These are phyloP conservation scores for Bujurquina vittata DNA, from an alignment of 2,113 vertebrate species.

Conservation along the genomic window DNA sequence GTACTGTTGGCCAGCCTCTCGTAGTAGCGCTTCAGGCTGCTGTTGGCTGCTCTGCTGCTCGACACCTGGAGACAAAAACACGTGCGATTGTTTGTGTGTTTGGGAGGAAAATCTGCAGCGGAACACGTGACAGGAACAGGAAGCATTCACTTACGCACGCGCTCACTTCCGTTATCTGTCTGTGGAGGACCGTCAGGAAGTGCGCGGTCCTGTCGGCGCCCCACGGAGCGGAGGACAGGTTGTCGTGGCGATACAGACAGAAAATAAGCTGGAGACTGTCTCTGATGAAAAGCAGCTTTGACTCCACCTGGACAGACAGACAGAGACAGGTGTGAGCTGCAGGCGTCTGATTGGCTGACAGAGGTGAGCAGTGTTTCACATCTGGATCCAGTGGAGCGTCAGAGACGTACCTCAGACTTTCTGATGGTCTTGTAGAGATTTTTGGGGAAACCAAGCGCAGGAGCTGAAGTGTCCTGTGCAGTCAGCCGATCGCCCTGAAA, in stretches of 20 bases:
- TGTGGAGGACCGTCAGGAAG: constrained; percentile 12
- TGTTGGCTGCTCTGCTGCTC: accelerated
- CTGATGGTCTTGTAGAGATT: neutral
- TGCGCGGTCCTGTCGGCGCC: accelerated
- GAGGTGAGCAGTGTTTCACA: neutral
- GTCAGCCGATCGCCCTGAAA: constrained; percentile 32
- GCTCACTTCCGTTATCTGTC: neutral
- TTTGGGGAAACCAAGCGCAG: constrained; percentile 1
- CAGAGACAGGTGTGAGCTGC: neutral
- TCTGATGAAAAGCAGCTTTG: constrained; percentile 47
- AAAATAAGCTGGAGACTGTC: constrained; percentile 33
- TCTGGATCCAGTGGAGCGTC: no score
- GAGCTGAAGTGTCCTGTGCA: neutral
- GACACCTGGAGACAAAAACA: constrained; percentile 26
- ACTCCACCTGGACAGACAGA: constrained; percentile 17
- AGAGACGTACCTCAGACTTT: neutral
- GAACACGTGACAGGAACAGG: neutral
- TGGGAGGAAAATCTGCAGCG: no score
- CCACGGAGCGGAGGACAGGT: constrained; percentile 17
- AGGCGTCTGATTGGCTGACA: neutral
- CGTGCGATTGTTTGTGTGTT: neutral
- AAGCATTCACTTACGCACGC: constrained; percentile 35
- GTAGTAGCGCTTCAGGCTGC: neutral
- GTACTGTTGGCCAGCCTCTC: neutral
- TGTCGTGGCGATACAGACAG: constrained; percentile 6